Evolutionary conservation across 2,797 vertebrate species (phyloP).

Genomic region (Garrulus glandarius): DNA sequence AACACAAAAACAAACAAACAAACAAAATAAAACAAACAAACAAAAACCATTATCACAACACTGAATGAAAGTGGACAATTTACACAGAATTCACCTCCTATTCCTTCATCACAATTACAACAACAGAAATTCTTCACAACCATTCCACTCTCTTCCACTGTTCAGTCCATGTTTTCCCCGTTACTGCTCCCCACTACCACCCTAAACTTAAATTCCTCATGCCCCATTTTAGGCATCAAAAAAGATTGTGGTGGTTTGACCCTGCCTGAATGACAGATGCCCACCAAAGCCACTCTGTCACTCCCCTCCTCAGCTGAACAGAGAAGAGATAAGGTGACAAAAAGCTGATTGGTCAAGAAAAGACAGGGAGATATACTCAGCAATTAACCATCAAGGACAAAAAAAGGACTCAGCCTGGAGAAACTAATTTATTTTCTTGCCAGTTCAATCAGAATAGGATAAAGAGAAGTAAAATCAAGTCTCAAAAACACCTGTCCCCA

Average conservation of each 20-base stretch:
- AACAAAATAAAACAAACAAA: background rate
- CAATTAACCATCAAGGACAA: background rate
- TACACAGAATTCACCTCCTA: too few species aligned
- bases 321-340: background rate
- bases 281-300: background rate
- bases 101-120: background rate
- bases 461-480: background rate
- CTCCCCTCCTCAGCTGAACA: background rate
- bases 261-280: background rate
- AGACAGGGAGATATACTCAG: background rate
- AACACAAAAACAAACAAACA: background rate
- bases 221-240: fast-evolving
- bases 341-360: background rate
- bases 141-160: background rate
- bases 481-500: background rate
- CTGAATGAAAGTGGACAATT: background rate
- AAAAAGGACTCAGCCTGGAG: background rate
- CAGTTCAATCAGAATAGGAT: background rate
- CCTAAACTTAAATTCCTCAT: background rate
- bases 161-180: background rate
- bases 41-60: background rate
- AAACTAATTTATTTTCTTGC: background rate
- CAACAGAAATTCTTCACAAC: background rate
- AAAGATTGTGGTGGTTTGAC: background rate
- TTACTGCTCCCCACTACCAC: background rate